Evolutionary conservation across 2,888 invertebrate genomes (phyloP).

Genomic region (Drosophila bunnanda): DNA sequence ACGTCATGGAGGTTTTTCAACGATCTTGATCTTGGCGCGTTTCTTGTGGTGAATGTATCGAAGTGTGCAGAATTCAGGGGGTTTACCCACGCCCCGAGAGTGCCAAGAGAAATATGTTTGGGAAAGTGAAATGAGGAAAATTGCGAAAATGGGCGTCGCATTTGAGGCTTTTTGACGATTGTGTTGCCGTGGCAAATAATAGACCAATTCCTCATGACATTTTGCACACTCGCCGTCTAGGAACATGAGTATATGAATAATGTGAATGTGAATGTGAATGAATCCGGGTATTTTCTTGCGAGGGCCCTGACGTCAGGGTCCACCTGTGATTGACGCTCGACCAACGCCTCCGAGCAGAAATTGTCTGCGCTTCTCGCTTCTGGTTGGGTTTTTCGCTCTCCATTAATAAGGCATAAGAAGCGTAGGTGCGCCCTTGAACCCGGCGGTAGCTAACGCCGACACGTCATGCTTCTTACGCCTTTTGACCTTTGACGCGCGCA

Average conservation of each 20-base stretch:
- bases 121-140: slow-evolving; percentile 22
- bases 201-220: slow-evolving; percentile 42
- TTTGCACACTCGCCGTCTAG: slow-evolving; percentile 37
- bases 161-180: slow-evolving; percentile 27
- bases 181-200: slow-evolving; percentile 64
- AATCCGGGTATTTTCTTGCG: slow-evolving; percentile 9
- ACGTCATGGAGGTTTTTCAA: slow-evolving; percentile 58
- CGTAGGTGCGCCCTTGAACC: slow-evolving; percentile 50
- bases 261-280: slow-evolving; percentile 4
- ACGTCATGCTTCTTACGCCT: slow-evolving; percentile 40
- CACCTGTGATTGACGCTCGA: slow-evolving; percentile 71
- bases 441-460: slow-evolving; percentile 29
- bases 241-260: slow-evolving; percentile 24
- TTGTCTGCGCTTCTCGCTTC: slow-evolving; percentile 7
- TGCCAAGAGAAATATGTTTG: slow-evolving; percentile 31
- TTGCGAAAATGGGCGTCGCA: slow-evolving; percentile 36
- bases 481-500: slow-evolving; percentile 44
- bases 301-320: slow-evolving; percentile 65
- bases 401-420: slow-evolving; percentile 21
- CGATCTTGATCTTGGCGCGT: slow-evolving; percentile 32
- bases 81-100: slow-evolving; percentile 12
- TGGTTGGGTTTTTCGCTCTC: not conserved
- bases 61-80: not conserved
- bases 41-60: slow-evolving; percentile 1
- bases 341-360: slow-evolving; percentile 40